Evolutionary conservation across 2,797 vertebrate species (phyloP).

Genomic region (Tapirus indicus): DNA sequence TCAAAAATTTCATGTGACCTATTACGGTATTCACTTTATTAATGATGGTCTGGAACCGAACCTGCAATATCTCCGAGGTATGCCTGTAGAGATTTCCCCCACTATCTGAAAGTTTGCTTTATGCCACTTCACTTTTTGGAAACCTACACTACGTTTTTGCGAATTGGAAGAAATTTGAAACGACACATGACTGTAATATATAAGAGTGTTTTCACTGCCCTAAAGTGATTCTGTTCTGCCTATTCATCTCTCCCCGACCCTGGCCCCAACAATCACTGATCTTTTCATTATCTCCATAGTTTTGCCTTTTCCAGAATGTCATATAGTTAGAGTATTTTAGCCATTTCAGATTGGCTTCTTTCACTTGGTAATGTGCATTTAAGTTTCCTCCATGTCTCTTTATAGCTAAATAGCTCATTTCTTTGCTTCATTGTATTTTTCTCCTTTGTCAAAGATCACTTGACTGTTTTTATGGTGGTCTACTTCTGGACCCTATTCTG

Average conservation of each 20-base stretch:
- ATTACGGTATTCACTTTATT: no score
- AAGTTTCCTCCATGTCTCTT: background rate
- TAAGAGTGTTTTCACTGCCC: background rate
- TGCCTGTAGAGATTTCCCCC: no score
- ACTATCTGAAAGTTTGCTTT: no score
- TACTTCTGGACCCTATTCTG: background rate
- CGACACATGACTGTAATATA: no score
- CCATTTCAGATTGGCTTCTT: background rate
- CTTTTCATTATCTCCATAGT: background rate
- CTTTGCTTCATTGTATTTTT: background rate
- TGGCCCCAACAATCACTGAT: background rate
- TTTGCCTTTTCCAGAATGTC: background rate
- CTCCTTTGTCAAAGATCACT: background rate
- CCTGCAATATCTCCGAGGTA: no score
- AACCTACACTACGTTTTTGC: no score
- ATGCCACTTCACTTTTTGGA: no score
- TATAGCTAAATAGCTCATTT: background rate
- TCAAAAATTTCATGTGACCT: no score
- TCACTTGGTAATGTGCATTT: background rate
- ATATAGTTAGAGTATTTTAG: background rate
- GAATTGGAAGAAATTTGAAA: no score
- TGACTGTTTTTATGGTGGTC: background rate
- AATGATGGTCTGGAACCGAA: no score
- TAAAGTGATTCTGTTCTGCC: background rate
- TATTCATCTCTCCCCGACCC: background rate